Evolutionary conservation across 2,888 invertebrate species (phyloP).

Genomic region (Tortrix viridana): DNA sequence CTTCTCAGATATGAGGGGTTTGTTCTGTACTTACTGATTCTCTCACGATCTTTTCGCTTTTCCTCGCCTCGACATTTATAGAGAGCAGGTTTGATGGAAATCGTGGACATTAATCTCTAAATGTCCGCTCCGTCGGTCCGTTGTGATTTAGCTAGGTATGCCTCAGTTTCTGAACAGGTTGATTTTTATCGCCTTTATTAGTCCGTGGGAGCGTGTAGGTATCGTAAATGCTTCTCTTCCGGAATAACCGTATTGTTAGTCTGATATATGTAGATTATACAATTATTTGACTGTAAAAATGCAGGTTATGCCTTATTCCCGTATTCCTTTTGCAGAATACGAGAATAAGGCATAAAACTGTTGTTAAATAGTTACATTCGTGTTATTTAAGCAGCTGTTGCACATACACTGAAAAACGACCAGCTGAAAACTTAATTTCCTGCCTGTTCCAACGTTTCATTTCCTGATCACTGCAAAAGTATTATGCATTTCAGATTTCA

Average conservation of each 20-base stretch:
- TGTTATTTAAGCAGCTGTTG: too few species aligned
- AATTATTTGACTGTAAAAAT: too few species aligned
- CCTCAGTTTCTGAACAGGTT: slow-evolving; percentile 26
- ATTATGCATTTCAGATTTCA: slow-evolving; percentile 10
- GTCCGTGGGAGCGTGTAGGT: slow-evolving; percentile 22
- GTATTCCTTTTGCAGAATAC: too few species aligned
- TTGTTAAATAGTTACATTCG: too few species aligned
- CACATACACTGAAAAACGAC: neutral
- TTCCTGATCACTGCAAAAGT: neutral
- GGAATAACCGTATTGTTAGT: slow-evolving; percentile 2
- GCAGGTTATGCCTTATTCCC: too few species aligned
- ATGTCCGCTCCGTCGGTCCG: slow-evolving; percentile 13
- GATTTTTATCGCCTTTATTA: slow-evolving; percentile 14
- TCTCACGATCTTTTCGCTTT: slow-evolving; percentile 30
- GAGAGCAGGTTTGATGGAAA: slow-evolving; percentile 34
- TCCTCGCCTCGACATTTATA: slow-evolving; percentile 21
- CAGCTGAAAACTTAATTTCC: neutral
- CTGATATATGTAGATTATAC: too few species aligned
- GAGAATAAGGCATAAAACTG: too few species aligned
- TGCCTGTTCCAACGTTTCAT: neutral
- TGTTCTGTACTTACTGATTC: neutral
- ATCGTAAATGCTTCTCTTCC: slow-evolving; percentile 12
- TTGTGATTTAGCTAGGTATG: slow-evolving; percentile 14
- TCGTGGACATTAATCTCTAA: slow-evolving; percentile 18
- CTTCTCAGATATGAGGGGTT: neutral